Evolutionary conservation across 2,797 vertebrate genomes (phyloP), one percentile per base, ranked within the genome.

Genomic region (Dendrocincla fuliginosa): DNA sequence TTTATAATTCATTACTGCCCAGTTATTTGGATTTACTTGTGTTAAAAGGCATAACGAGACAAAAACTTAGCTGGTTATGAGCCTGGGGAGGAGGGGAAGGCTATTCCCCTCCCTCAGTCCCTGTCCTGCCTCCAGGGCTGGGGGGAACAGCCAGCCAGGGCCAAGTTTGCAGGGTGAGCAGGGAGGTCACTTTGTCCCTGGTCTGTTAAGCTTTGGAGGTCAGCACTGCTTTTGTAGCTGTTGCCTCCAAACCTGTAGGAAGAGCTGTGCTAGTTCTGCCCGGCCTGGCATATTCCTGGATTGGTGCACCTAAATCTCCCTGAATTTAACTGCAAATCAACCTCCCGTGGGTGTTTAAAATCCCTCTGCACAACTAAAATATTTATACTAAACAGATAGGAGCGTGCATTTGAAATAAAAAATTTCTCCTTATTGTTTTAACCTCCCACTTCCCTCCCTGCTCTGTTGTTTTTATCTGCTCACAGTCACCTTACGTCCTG

Each of bases 1-100:
- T 97, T 95, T 97, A 96, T 96, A 96, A 95, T 96, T 96, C 96
- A 96, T 96, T 97, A 95, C 92, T 96, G 85, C 88, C 87, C 95
- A 87, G 95, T 96, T 96, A 96, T 96, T 96, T 96, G 94, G 96
- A 95, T 96, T 96, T 96, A 93, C 96, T 96, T 85, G 74, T 3
- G 81, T 91, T 97, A 95, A 95, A 96, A 96, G 87, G 90, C 87
- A 70, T 93, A 96, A 96, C 81, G 6, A 97, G 96, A 93, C 96
- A 93, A 95, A 96, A 97, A 90, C 85, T 91, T 95, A 70, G 70
- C 91, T 87, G 63, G 91, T 87, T 94, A 64, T 6, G 15, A 90
- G 94, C 27, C 52, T 1, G 4, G 68, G 75, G 91, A 96, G 89
- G 64, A 75, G 84, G 27, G 61, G 69, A 88, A 74, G 35, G 41